Evolutionary conservation across 2,888 invertebrate species (phyloP).

Genomic region (Hanleya hanleyi): DNA sequence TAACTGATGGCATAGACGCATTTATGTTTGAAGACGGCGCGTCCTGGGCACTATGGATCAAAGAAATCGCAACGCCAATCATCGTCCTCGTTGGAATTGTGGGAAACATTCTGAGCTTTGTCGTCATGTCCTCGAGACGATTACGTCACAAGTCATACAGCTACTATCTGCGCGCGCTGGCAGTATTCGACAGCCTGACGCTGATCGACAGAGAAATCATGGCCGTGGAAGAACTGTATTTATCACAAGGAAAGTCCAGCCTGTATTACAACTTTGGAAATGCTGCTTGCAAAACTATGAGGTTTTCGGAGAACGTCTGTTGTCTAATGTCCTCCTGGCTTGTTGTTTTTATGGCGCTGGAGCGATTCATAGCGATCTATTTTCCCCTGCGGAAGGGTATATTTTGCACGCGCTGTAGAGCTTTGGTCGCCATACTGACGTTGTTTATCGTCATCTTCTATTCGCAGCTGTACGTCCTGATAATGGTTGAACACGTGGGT

Average conservation of each 20-base stretch:
- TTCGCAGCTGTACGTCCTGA: conserved; percentile 42
- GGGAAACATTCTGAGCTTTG: conserved; percentile 40
- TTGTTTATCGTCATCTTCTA: conserved; percentile 38
- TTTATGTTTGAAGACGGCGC: background rate
- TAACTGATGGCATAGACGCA: no score
- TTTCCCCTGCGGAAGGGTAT: conserved; percentile 40
- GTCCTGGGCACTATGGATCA: conserved; percentile 44
- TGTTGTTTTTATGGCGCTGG: conserved; percentile 43
- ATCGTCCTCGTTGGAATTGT: conserved; percentile 38
- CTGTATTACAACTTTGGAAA: conserved; percentile 24
- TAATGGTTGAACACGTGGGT: conserved; percentile 35
- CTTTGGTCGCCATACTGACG: conserved; percentile 37
- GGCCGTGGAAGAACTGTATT: background rate
- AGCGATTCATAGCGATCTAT: conserved; percentile 43
- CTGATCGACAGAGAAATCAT: conserved; percentile 20
- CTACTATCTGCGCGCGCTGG: conserved; percentile 43
- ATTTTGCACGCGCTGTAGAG: conserved; percentile 33
- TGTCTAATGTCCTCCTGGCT: conserved; percentile 49
- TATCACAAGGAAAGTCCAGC: background rate
- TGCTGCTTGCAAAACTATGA: conserved; percentile 40
- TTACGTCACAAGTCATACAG: conserved; percentile 45
- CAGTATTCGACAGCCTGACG: conserved; percentile 44
- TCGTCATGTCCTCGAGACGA: conserved; percentile 40
- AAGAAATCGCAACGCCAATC: conserved; percentile 38
- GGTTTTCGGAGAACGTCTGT: conserved; percentile 40